Evolutionary conservation across 2,888 invertebrate genomes (phyloP).

Genomic region (Agonopterix alstromeriana): DNA sequence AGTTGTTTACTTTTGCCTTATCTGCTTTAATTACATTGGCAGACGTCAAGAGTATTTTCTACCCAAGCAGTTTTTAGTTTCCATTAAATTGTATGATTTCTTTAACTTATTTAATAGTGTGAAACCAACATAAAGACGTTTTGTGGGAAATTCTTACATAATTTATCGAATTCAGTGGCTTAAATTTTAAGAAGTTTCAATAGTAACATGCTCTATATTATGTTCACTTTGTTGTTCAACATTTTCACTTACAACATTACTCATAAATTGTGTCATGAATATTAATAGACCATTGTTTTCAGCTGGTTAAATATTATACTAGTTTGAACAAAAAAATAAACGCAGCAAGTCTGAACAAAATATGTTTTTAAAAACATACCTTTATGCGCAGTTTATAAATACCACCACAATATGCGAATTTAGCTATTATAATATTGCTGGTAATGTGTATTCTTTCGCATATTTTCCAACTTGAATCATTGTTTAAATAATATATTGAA

Average conservation of each 20-base stretch:
- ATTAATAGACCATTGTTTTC: slow-evolving; percentile 45
- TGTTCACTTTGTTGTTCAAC: too few species aligned
- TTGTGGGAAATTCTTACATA: too few species aligned
- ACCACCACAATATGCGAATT: slow-evolving; percentile 22
- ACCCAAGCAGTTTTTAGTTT: slow-evolving; percentile 35
- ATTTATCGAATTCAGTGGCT: too few species aligned
- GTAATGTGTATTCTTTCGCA: not conserved
- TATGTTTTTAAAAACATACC: slow-evolving; percentile 22
- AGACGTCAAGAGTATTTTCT: slow-evolving; percentile 19
- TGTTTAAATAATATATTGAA: slow-evolving; percentile 7
- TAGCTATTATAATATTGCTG: slow-evolving; percentile 4
- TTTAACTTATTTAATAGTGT: too few species aligned
- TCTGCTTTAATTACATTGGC: slow-evolving; percentile 30
- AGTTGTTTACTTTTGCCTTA: slow-evolving; percentile 23
- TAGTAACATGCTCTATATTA: too few species aligned
- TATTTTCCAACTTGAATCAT: slow-evolving; percentile 8
- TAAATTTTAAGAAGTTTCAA: too few species aligned
- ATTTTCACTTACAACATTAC: slow-evolving; percentile 12
- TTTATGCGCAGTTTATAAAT: slow-evolving; percentile 22
- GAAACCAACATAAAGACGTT: too few species aligned
- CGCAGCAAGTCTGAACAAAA: slow-evolving; percentile 28
- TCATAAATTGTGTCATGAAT: slow-evolving; percentile 44
- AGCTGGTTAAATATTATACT: slow-evolving; percentile 36
- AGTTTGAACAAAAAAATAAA: slow-evolving; percentile 15
- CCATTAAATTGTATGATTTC: too few species aligned